These are phyloP conservation scores for human (Homo sapiens) DNA, from an alignment of 2,113 vertebrate species.

Conservation along the genomic window GRCh38 chr2:153580001-153580500, in stretches of 20 bases:
- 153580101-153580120: slow-evolving; percentile 32
- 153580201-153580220: not conserved
- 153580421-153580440: not conserved
- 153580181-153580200: not conserved
- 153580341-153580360: not conserved
- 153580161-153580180: not conserved
- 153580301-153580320: not conserved
- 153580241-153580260: slow-evolving; percentile 2
- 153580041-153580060: not conserved
- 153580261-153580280: not conserved
- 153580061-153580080: not conserved
- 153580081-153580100: not conserved
- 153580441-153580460: not conserved
- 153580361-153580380: not conserved
- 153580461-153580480: not conserved
- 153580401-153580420: not conserved
- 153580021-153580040: not conserved
- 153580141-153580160: not conserved
- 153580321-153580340: not conserved
- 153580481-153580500: not conserved
- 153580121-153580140: not conserved
- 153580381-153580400: not conserved
- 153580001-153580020: not conserved
- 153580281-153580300: not conserved
- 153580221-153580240: not conserved